These are phyloP conservation scores for Montipora capitata DNA, from an alignment of 92 coral and sea anemone genomes.

Conservation along the genomic window DNA sequence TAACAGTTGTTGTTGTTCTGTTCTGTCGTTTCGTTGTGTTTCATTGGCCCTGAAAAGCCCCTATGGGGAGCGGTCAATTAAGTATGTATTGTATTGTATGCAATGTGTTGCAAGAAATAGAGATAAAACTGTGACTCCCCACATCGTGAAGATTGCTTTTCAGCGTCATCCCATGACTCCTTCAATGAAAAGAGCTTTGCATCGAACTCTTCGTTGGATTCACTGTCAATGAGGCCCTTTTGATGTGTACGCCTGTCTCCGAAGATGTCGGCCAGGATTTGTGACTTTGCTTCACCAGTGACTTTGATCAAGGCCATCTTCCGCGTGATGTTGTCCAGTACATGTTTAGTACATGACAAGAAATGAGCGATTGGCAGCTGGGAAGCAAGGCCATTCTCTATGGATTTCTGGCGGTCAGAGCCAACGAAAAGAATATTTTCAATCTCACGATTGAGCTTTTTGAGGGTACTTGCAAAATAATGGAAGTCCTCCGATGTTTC, in stretches of 20 bases:
- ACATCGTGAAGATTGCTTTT: background rate
- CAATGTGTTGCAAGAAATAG: conserved; percentile 53
- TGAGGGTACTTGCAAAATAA: conserved; percentile 56
- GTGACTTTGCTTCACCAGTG: conserved; percentile 10
- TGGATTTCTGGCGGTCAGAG: conserved; percentile 54
- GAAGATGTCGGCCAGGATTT: conserved; percentile 50
- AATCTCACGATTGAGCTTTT: conserved; percentile 29
- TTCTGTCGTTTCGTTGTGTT: too few species aligned
- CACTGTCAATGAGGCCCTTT: conserved; percentile 63
- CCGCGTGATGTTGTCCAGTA: conserved; percentile 44
- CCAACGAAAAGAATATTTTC: conserved; percentile 63
- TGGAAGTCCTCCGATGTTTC: conserved; percentile 42
- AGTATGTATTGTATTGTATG: too few species aligned
- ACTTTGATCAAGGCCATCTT: conserved; percentile 23
- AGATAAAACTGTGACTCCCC: conserved; percentile 30
- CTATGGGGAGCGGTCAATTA: too few species aligned
- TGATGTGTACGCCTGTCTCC: conserved; percentile 31
- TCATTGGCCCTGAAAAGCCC: too few species aligned
- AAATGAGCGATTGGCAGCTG: conserved; percentile 57
- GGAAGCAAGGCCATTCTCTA: conserved; percentile 48
- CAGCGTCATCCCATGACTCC: conserved; percentile 32
- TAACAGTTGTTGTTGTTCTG: too few species aligned
- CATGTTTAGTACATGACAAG: conserved; percentile 57
- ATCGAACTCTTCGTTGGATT: conserved; percentile 52
- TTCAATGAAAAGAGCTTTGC: conserved; percentile 43